Evolutionary conservation across 2,888 invertebrate genomes (phyloP), one percentile per base, ranked within the genome.

Genomic region (Caenorhabditis doughertyi): DNA sequence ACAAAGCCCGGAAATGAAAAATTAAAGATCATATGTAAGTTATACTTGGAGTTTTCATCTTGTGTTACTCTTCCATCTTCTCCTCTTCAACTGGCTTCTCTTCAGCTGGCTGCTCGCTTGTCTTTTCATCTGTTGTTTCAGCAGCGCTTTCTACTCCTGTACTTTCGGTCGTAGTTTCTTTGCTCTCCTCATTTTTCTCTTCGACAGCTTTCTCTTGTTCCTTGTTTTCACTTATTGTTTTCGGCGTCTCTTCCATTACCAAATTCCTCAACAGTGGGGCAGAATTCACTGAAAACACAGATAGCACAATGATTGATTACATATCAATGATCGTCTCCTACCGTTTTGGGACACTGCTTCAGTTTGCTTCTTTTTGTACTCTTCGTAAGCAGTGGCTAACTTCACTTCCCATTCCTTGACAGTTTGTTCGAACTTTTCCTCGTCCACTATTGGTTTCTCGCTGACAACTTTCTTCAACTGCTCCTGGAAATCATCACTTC

Each of bases 391-490:
- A 3, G 70, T 71, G 1, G 81, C 68, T 49, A 90, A 74, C 68
- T 88, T 87, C 8, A 60, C 86, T 47, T 84, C 84, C 87, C 89
- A 89, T 58, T 89, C 88, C n/a, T 84, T 85, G 27, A 89, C 87
- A 60, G 88, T 81, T 60, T 87, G 83, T 13, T 88, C 83, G 70
- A 89, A 91, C 29, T 85, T 86, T 23, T 81, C 81, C 55, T 89
- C 89, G 62, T 86, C 88, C 18, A 91, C 79, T 8, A 84, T 80
- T 8, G 90, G 90, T 58, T 87, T 85, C 51, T 90, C 90, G 29
- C 88, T 87, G 74, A 87, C 88, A 3, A 89, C 87, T 60, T 86
- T 86, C 53, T 86, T 86, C 58, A 88, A 56, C 25, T 84, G 76
- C 49, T 86, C 87, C 9, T 83, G 84, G 35, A 88, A 88, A n/a